Evolutionary conservation across 2,113 vertebrate genomes (phyloP).

Genomic region (Galeopterus variegatus): DNA sequence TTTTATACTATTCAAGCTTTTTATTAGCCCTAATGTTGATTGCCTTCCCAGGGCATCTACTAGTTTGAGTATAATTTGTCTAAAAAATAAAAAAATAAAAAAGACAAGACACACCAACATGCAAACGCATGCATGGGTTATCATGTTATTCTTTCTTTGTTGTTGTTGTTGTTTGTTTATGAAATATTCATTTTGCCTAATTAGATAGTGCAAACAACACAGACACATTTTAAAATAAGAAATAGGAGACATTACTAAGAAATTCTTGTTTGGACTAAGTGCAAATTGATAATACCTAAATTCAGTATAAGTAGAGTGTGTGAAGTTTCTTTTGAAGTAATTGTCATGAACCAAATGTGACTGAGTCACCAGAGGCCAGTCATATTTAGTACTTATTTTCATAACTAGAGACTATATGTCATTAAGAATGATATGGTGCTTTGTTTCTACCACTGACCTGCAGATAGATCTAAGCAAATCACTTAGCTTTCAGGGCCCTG

Average conservation of each 20-base stretch:
- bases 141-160: not conserved
- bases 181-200: constrained; percentile 21
- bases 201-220: not conserved
- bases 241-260: not conserved
- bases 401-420: not conserved
- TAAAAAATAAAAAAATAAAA: too few species aligned
- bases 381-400: not conserved
- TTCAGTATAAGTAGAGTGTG: not conserved
- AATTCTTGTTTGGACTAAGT: not conserved
- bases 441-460: not conserved
- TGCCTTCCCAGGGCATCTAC: too few species aligned
- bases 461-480: not conserved
- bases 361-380: not conserved
- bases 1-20: too few species aligned
- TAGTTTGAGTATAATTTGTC: too few species aligned
- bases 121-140: not conserved
- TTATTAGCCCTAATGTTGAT: too few species aligned
- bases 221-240: not conserved
- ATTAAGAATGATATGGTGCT: not conserved
- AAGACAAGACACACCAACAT: too few species aligned
- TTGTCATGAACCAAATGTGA: not conserved
- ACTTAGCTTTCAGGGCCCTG: not conserved
- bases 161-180: not conserved
- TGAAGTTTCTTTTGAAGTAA: not conserved
- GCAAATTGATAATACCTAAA: constrained; percentile 1